Evolutionary conservation across 2,888 invertebrate genomes (phyloP).

Genomic region (Mylabris sibirica): DNA sequence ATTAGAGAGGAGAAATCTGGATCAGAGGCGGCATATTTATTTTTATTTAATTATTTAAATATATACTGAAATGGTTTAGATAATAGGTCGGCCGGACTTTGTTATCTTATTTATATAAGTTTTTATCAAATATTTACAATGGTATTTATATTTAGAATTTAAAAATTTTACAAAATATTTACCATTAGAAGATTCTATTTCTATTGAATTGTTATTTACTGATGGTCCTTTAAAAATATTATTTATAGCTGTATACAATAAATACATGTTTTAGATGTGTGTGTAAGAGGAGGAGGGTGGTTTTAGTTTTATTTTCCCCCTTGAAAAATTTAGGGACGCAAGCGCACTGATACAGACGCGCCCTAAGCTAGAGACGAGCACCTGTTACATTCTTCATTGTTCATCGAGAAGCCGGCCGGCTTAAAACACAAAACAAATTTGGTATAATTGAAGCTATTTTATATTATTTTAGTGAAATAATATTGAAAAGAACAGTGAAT

Average conservation of each 20-base stretch:
- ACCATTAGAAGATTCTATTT: neutral
- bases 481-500: conserved; percentile 11
- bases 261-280: neutral
- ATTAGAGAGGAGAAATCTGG: neutral
- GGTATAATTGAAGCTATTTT: conserved; percentile 21
- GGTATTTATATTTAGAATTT: conserved; percentile 3
- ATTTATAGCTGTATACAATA: neutral
- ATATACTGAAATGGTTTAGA: neutral
- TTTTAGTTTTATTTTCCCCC: conserved; percentile 42
- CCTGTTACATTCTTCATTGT: conserved; percentile 55
- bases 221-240: conserved; percentile 9
- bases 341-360: conserved; percentile 53
- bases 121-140: conserved; percentile 6
- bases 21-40: neutral
- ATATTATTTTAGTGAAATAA: conserved; percentile 13
- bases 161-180: neutral
- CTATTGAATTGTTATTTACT: neutral
- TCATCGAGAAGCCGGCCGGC: conserved; percentile 50
- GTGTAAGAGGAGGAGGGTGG: conserved; percentile 33
- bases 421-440: conserved; percentile 20
- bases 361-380: conserved; percentile 51
- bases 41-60: neutral
- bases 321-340: conserved; percentile 42
- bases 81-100: neutral
- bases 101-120: neutral